A percentile compares a stretch with the other conserved stretches of the same genome.
phyloP scores from a whole-genome alignment of 2,888 invertebrate genomes.

The Lasius fuliginosus region DNA sequence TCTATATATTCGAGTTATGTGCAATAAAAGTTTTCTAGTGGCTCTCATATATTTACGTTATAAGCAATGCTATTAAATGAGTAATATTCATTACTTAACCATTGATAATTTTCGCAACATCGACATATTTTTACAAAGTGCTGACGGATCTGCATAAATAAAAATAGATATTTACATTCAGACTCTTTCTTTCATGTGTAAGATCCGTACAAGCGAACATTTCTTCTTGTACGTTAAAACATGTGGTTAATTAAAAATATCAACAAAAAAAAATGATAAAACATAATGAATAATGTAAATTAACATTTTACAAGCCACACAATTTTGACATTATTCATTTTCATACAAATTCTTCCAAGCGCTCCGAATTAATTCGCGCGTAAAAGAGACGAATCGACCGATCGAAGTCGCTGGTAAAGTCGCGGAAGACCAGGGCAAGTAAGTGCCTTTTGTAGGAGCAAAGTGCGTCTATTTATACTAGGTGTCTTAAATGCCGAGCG shows the following conservation, averaged over 20 bases:
- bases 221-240: not conserved
- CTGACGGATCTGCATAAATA: not conserved
- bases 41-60: not conserved
- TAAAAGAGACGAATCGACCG: constrained; percentile 46
- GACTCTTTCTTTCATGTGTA: not conserved
- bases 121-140: not conserved
- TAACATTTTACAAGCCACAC: not conserved
- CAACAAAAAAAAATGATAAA: not conserved
- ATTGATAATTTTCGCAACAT: not conserved
- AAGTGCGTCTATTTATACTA: constrained; percentile 85
- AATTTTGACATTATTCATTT: not conserved
- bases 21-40: constrained; percentile 20
- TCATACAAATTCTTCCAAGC: not conserved
- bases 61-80: not conserved
- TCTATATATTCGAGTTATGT: not conserved
- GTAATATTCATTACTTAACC: not conserved
- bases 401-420: constrained; percentile 54
- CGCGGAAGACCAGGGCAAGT: constrained; percentile 62
- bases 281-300: not conserved
- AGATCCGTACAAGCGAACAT: not conserved
- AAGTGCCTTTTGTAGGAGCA: constrained; percentile 84
- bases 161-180: not conserved
- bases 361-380: constrained; percentile 37
- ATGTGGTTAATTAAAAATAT: not conserved
- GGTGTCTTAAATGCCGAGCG: constrained; percentile 84